Conservation (phyloP, 1,140 invertebrate species). For the Macrosteles quadrilineatus region DNA sequence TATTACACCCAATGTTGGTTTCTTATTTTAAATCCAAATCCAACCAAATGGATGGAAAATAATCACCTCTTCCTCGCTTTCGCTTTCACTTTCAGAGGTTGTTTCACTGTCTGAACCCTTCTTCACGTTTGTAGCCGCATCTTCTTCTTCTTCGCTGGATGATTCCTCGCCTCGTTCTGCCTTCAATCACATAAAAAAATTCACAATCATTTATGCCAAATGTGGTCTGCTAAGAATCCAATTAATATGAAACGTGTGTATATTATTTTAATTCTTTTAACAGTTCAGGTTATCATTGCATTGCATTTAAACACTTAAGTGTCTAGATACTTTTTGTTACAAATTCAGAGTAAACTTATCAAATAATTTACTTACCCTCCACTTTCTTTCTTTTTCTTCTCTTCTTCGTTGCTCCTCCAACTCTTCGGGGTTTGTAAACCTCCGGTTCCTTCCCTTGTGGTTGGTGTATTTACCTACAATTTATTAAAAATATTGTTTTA, state of each 20-base stretch:
- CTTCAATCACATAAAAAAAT: too few relatives aligned
- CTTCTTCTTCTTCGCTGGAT: conserved; percentile 61
- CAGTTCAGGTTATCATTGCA: too few relatives aligned
- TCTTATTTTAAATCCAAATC: conserved; percentile 12
- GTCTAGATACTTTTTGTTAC: too few relatives aligned
- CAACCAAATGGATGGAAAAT: not conserved
- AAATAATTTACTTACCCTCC: conserved; percentile 26
- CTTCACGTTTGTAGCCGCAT: conserved; percentile 52
- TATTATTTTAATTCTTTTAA: too few relatives aligned
- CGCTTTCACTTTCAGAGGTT: conserved; percentile 57
- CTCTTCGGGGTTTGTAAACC: conserved; percentile 93
- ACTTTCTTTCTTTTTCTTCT: conserved; percentile 63
- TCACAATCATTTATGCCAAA: too few relatives aligned
- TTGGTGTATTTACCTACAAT: conserved; percentile 79
- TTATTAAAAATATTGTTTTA: conserved; percentile 39
- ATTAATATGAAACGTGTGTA: too few relatives aligned
- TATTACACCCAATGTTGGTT: too few relatives aligned
- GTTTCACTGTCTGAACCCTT: conserved; percentile 53
- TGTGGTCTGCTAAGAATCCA: too few relatives aligned
- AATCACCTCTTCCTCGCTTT: conserved; percentile 39
- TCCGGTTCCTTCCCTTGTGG: conserved; percentile 88
- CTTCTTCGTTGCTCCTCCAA: conserved; percentile 82
- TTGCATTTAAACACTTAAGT: too few relatives aligned
- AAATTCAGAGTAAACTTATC: too few relatives aligned
- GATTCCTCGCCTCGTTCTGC: conserved; percentile 59